Evolutionary conservation across 2,888 invertebrate genomes (phyloP).

Genomic region (Stenodera caucasica): DNA sequence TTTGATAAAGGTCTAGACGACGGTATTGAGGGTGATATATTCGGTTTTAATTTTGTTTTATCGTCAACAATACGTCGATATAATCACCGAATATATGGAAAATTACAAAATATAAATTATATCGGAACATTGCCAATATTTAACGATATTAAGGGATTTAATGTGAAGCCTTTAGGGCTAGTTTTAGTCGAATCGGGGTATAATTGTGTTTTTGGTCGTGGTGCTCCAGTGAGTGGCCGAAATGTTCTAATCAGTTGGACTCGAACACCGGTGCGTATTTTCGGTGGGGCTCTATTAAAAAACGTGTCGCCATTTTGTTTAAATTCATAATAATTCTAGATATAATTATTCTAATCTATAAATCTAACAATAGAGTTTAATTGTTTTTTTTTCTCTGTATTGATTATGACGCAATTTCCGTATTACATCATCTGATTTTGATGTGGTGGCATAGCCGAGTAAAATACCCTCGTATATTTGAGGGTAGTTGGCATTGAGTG

Average conservation of each 20-base stretch:
- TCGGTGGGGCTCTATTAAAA: conserved; percentile 67
- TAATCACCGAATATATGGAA: too few relatives aligned
- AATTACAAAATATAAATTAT: conserved; percentile 11
- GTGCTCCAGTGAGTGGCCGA: conserved; percentile 56
- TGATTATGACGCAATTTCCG: too few relatives aligned
- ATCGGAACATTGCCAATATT: conserved; percentile 12
- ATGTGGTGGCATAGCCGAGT: too few relatives aligned
- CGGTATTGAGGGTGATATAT: conserved; percentile 70
- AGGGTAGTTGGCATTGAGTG: background rate
- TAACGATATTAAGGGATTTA: conserved; percentile 26
- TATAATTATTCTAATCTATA: too few relatives aligned
- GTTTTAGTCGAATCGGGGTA: conserved; percentile 56
- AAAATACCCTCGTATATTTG: too few relatives aligned
- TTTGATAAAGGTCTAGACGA: conserved; percentile 66
- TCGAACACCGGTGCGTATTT: conserved; percentile 66
- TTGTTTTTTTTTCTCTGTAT: too few relatives aligned
- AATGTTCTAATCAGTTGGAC: conserved; percentile 67
- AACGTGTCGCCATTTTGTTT: conserved; percentile 62
- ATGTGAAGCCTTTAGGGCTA: conserved; percentile 52
- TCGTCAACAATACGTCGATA: conserved; percentile 54
- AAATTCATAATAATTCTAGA: too few relatives aligned
- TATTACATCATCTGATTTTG: too few relatives aligned
- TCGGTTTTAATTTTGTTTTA: conserved; percentile 67
- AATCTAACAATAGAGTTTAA: too few relatives aligned
- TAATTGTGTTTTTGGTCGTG: conserved; percentile 56